These are phyloP conservation scores for Sorex maritimensis DNA, from an alignment of 2,797 vertebrate species.

Conservation along the genomic window DNA sequence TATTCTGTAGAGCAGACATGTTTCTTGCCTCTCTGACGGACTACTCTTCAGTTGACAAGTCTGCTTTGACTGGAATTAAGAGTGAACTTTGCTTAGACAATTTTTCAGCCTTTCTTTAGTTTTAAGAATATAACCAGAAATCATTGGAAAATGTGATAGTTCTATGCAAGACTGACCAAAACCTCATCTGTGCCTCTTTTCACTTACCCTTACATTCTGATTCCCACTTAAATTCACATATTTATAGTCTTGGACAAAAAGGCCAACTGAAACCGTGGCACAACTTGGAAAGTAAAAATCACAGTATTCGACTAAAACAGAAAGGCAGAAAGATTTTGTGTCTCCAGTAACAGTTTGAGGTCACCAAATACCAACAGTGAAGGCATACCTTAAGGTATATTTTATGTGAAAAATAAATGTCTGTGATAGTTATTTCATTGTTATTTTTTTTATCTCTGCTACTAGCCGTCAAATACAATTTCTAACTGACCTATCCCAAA, in stretches of 20 bases:
- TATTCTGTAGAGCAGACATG: background rate
- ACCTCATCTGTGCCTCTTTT: background rate
- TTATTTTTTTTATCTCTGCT: conserved; percentile 33
- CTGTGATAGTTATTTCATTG: background rate
- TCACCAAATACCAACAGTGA: background rate
- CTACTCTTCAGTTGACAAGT: background rate
- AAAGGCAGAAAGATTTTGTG: background rate
- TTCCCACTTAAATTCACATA: background rate
- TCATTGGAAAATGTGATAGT: background rate
- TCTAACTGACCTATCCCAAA: background rate
- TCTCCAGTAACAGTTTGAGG: background rate
- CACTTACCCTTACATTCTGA: background rate
- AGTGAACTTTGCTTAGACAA: background rate
- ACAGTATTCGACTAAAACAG: background rate
- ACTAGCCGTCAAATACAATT: background rate
- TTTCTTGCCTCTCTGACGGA: background rate
- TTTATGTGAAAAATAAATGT: conserved; percentile 23
- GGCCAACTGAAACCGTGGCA: background rate
- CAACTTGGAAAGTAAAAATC: conserved; percentile 3
- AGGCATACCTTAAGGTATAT: background rate
- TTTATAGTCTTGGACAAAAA: background rate
- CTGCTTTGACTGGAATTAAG: background rate
- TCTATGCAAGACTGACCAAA: background rate
- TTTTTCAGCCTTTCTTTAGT: background rate
- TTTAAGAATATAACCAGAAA: conserved; percentile 1